Evolutionary conservation across 1,140 invertebrate genomes (phyloP), one percentile per base, ranked within the genome.

Genomic region (Diorhabda carinulata): DNA sequence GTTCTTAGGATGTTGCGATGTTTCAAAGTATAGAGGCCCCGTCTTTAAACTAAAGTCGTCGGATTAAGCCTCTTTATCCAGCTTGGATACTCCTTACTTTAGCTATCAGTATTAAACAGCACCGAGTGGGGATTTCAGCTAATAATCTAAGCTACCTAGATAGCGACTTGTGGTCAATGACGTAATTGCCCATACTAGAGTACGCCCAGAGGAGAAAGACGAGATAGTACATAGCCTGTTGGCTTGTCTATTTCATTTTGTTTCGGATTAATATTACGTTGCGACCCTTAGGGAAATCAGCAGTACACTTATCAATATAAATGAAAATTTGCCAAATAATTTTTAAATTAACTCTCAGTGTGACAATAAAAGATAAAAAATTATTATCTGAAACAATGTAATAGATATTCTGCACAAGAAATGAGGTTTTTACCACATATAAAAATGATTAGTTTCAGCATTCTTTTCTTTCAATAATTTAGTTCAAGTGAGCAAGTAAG

Each of bases 101-200:
- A 78, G 77, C 77, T 78, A 78, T 78, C 77, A 77, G 76, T 77
- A 76, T 78, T 77, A 75, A 71, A 74, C 77, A 78, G 77, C 64
- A 77, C 72, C 71, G 64, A 52, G 47, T 52, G 47, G 47, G 47
- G 69, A 69, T 74, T 62, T 40, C n/a, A 43, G 64, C 58, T 68
- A 62, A 62, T 62, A 56, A 58, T 10, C 9, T 62, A 68, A 62
- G 60, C 67, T 67, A 67, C 65, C 65, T 67, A 67, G 65, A 67
- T 67, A 52, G 65, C 44, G 40, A 62, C 61, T 67, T 67, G 65
- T 56, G 65, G 65, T 67, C 65, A 67, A 45, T 67, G 47, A 52
- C 25, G 25, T 25, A 25, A 25, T 25, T 25, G 25, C 25, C 25
- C 25, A 25, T 25, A 25, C 25, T 25, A 6, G 47, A 52, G 47